Percentiles rank a stretch among this genome's conserved stretches.
These are phyloP conservation scores for Oeneis ivallda DNA, from an alignment of 2,888 invertebrate genomes.

Conservation along the genomic window DNA sequence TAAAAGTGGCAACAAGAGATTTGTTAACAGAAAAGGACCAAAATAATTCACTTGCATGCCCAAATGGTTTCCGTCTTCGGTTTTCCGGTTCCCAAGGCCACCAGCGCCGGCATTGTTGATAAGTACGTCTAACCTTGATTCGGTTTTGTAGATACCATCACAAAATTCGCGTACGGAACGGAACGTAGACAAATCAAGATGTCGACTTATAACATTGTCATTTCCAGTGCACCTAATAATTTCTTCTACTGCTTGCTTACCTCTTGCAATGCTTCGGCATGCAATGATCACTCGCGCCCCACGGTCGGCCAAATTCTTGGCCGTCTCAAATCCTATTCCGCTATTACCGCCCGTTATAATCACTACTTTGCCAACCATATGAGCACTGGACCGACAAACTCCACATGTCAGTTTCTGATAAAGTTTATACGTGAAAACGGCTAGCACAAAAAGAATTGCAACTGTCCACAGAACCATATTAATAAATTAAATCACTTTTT, in stretches of 20 bases:
- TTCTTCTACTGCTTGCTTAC: constrained; percentile 60
- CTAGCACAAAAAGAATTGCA: constrained; percentile 37
- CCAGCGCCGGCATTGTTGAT: constrained; percentile 83
- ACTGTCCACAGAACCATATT: constrained; percentile 39
- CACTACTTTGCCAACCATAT: constrained; percentile 74
- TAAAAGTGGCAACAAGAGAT: constrained; percentile 77
- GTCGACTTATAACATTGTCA: constrained; percentile 58
- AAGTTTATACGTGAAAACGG: constrained; percentile 57
- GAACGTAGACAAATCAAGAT: constrained; percentile 72
- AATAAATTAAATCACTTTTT: neutral
- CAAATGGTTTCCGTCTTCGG: constrained; percentile 85
- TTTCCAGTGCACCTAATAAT: constrained; percentile 68
- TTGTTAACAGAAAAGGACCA: constrained; percentile 87
- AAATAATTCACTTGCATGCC: constrained; percentile 88
- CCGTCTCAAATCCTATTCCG: constrained; percentile 80
- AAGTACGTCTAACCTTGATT: constrained; percentile 78
- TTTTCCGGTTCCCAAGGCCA: constrained; percentile 73
- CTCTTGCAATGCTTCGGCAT: constrained; percentile 70
- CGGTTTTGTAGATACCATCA: constrained; percentile 71
- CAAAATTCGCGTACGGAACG: constrained; percentile 81
- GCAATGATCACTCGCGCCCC: constrained; percentile 78
- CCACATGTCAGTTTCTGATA: constrained; percentile 71
- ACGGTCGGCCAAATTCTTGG: constrained; percentile 73
- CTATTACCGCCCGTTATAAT: constrained; percentile 73
- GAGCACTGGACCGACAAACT: constrained; percentile 68